Conservation (phyloP, 2,797 vertebrate genomes). For the Ctenopoma kingsleyae region DNA sequence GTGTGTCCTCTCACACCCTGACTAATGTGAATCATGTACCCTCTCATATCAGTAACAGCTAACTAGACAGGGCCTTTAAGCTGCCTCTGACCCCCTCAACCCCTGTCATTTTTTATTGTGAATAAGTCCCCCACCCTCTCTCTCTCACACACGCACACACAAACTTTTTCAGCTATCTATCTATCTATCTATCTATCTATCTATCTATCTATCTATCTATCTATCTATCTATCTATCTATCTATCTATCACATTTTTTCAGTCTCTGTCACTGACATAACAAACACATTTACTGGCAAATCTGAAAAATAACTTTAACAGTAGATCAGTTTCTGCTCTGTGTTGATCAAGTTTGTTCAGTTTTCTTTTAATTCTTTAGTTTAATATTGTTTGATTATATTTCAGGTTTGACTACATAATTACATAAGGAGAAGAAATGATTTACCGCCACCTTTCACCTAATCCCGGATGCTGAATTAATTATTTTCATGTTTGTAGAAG, state of each 20-base stretch:
- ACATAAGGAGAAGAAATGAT: background rate
- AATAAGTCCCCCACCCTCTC: conserved; percentile 36
- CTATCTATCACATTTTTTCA: background rate
- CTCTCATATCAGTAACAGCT: conserved; percentile 87
- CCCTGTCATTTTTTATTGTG: conserved; percentile 67
- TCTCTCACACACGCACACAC: conserved; percentile 10
- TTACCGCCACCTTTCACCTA: background rate
- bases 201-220: conserved; percentile 3
- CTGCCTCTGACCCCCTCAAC: conserved; percentile 74
- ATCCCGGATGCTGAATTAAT: background rate
- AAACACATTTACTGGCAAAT: conserved; percentile 5
- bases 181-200: conserved; percentile 3
- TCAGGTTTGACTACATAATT: background rate
- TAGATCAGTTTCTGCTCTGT: background rate
- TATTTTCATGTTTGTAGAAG: background rate
- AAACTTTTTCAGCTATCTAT: background rate
- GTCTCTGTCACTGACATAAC: background rate
- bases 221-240: too few relatives aligned
- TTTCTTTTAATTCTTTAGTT: background rate
- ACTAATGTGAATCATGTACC: conserved; percentile 88
- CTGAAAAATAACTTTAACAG: background rate
- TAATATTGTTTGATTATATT: too few relatives aligned
- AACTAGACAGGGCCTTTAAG: conserved; percentile 82
- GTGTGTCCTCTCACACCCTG: conserved; percentile 78
- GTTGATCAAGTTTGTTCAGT: background rate